Evolutionary conservation across 1,140 invertebrate genomes (phyloP).

Genomic region (Anastrepha obliqua): DNA sequence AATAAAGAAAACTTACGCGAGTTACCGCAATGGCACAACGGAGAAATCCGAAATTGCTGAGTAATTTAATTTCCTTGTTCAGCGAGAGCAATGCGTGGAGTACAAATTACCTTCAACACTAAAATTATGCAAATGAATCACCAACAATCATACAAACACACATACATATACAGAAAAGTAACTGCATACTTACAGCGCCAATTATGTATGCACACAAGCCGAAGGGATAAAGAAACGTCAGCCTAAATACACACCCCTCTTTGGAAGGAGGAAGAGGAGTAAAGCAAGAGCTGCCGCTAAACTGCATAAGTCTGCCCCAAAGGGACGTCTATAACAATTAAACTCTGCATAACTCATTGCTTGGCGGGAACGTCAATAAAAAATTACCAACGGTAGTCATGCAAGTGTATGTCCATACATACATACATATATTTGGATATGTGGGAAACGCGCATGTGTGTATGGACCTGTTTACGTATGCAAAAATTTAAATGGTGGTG

Average conservation of each 20-base stretch:
- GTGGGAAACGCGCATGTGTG: background rate
- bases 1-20: too few relatives aligned
- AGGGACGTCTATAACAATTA: conserved; percentile 10
- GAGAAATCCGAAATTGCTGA: background rate
- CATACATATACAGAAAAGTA: background rate
- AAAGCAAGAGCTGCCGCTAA: background rate
- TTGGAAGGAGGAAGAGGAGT: background rate
- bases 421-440: background rate
- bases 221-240: background rate
- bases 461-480: background rate
- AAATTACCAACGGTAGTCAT: background rate
- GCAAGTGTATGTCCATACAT: background rate
- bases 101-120: conserved; percentile 1
- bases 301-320: background rate
- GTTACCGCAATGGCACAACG: too few relatives aligned
- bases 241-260: background rate
- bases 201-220: background rate
- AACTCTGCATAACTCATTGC: conserved; percentile 25
- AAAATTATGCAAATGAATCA: conserved; percentile 47
- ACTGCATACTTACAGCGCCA: background rate
- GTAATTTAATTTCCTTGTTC: background rate
- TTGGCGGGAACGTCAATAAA: background rate
- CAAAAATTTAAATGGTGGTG: conserved; percentile 23
- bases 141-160: background rate
- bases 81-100: background rate